Conservation (phyloP, 2,888 invertebrate genomes). For the Eupsilia transversa region DNA sequence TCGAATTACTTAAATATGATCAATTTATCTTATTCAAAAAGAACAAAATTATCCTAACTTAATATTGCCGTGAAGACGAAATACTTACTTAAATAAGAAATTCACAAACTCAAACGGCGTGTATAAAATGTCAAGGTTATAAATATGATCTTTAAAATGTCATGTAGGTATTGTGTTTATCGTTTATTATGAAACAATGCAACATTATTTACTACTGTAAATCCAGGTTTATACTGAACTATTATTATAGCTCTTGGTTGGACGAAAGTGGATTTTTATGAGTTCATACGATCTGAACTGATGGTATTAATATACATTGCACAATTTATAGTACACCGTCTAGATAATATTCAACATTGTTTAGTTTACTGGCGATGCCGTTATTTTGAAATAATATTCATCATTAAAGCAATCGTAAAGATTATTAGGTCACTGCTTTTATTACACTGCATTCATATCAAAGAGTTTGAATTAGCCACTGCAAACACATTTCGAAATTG, state of each 20-base stretch:
- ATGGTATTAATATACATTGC: constrained; percentile 10
- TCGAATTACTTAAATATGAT: constrained; percentile 13
- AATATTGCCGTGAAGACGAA: constrained; percentile 3
- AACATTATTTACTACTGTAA: constrained; percentile 34
- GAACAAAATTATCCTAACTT: constrained; percentile 3
- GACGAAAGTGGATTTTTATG: constrained; percentile 45
- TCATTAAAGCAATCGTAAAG: constrained; percentile 21
- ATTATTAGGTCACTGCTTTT: constrained; percentile 35
- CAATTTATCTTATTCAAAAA: background rate
- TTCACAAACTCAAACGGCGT: constrained; percentile 5
- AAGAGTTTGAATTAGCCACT: background rate
- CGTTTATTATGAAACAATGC: constrained; percentile 21
- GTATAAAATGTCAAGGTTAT: background rate
- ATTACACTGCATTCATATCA: constrained; percentile 9
- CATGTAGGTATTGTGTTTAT: background rate
- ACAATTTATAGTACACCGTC: constrained; percentile 36
- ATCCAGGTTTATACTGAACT: constrained; percentile 38
- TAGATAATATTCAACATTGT: constrained; percentile 37
- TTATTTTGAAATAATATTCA: constrained; percentile 42
- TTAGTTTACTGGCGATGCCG: constrained; percentile 10
- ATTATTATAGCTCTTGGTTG: constrained; percentile 33
- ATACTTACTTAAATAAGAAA: background rate
- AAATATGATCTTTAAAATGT: background rate
- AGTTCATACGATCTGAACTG: constrained; percentile 31
- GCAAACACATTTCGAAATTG: constrained; percentile 11